Conservation (phyloP, 2,113 vertebrate species). For the Syrrhaptes paradoxus region DNA sequence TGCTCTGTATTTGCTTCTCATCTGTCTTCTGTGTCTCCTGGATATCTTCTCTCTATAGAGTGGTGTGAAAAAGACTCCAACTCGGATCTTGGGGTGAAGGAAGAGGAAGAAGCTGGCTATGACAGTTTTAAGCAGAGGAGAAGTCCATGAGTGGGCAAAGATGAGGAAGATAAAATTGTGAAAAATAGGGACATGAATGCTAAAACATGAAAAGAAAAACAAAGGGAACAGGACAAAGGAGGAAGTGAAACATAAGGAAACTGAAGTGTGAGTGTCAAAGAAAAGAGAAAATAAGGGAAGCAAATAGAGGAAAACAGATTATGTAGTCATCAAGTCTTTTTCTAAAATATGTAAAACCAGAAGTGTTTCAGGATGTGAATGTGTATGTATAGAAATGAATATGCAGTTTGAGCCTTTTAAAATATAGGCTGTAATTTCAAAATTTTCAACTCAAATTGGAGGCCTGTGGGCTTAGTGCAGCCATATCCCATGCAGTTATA, state of each 20-base stretch:
- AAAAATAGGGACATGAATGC: background rate
- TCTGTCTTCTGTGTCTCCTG: background rate
- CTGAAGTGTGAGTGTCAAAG: background rate
- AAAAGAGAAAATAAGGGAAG: background rate
- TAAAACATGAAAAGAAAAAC: constrained; percentile 21
- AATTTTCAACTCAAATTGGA: background rate
- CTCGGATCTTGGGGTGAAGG: background rate
- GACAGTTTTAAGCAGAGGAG: background rate
- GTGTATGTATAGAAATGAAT: background rate
- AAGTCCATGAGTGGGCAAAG: background rate
- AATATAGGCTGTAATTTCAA: background rate
- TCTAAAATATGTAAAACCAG: background rate
- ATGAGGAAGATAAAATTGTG: background rate
- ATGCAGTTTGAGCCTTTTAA: background rate
- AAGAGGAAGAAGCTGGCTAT: background rate
- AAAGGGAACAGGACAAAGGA: constrained; percentile 29
- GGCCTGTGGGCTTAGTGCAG: background rate
- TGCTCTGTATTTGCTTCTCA: background rate
- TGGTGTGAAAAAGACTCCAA: background rate
- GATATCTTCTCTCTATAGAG: background rate
- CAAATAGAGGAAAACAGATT: constrained; percentile 8
- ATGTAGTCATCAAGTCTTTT: background rate
- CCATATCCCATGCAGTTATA: background rate
- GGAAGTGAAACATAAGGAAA: constrained; percentile 19
- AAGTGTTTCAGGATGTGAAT: background rate